These are phyloP conservation scores for Cyanocitta stelleri DNA, from an alignment of 2,113 vertebrate species.

Conservation along the genomic window DNA sequence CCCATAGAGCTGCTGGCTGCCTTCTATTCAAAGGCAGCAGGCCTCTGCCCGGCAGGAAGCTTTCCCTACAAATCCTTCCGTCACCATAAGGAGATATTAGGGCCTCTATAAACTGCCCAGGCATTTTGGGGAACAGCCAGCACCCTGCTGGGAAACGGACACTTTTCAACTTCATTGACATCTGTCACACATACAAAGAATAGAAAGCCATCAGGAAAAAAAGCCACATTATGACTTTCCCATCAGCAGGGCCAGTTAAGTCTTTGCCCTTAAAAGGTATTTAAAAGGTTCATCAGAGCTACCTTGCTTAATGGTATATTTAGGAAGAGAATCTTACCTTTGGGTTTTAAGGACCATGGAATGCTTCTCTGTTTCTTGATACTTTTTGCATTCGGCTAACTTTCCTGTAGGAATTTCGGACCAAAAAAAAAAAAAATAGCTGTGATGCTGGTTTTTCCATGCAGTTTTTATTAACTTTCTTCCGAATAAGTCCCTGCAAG, in stretches of 20 bases:
- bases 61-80: constrained; percentile 45
- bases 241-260: constrained; percentile 29
- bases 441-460: constrained; percentile 69
- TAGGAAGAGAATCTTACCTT: constrained; percentile 55
- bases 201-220: background rate
- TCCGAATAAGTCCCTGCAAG: constrained; percentile 65
- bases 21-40: constrained; percentile 47
- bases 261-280: constrained; percentile 36
- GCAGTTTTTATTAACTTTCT: constrained; percentile 73
- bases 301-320: background rate
- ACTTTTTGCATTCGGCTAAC: constrained; percentile 38
- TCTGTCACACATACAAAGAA: constrained; percentile 27
- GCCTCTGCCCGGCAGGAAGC: constrained; percentile 13
- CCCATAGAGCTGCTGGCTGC: constrained; percentile 3
- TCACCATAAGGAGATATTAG: constrained; percentile 12
- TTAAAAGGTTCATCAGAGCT: background rate
- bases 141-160: constrained; percentile 28
- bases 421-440: background rate
- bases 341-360: constrained; percentile 21
- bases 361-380: constrained; percentile 7
- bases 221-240: constrained; percentile 8
- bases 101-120: constrained; percentile 29
- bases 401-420: constrained; percentile 54
- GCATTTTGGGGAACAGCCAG: constrained; percentile 23
- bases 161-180: constrained; percentile 61